A percentile compares a stretch with the other conserved stretches of the same genome.
Evolutionary conservation across 2,888 invertebrate genomes (phyloP).

Genomic region (Rosalia funebris): DNA sequence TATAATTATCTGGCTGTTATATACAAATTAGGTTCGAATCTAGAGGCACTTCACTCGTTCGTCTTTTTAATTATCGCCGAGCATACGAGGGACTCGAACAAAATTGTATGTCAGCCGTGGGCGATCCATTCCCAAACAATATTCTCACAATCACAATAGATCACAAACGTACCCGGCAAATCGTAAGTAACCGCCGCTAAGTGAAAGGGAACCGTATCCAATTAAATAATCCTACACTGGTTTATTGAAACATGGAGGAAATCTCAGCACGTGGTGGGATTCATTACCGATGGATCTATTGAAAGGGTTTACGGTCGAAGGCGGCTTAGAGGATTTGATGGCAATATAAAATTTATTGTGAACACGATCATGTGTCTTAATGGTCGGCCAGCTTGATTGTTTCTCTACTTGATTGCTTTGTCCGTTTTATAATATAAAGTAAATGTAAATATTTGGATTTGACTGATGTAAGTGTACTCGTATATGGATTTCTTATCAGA

Average conservation of each 20-base stretch:
- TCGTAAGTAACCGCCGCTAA: constrained; percentile 21
- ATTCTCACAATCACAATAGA: constrained; percentile 27
- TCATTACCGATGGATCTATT: constrained; percentile 28
- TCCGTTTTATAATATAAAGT: background rate
- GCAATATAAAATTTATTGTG: background rate
- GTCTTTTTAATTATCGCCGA: constrained; percentile 6
- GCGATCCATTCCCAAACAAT: constrained; percentile 9
- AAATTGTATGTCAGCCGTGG: constrained; percentile 14
- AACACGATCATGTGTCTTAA: background rate
- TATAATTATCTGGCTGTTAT: background rate
- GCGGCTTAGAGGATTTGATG: constrained; percentile 30
- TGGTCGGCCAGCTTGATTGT: background rate
- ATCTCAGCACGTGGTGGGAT: constrained; percentile 38
- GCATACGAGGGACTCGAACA: background rate
- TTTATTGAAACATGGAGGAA: constrained; percentile 33
- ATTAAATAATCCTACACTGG: constrained; percentile 26
- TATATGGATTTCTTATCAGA: too few relatives aligned
- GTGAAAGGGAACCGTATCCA: constrained; percentile 30
- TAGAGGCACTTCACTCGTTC: background rate
- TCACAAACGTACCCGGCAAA: constrained; percentile 23
- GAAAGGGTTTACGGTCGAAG: constrained; percentile 47
- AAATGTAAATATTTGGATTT: too few relatives aligned
- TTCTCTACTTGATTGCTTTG: background rate
- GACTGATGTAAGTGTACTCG: too few relatives aligned
- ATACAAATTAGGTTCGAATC: background rate